Evolutionary conservation across 1,140 invertebrate genomes (phyloP), one percentile per base, ranked within the genome.

Genomic region (Drosophila yakuba): DNA sequence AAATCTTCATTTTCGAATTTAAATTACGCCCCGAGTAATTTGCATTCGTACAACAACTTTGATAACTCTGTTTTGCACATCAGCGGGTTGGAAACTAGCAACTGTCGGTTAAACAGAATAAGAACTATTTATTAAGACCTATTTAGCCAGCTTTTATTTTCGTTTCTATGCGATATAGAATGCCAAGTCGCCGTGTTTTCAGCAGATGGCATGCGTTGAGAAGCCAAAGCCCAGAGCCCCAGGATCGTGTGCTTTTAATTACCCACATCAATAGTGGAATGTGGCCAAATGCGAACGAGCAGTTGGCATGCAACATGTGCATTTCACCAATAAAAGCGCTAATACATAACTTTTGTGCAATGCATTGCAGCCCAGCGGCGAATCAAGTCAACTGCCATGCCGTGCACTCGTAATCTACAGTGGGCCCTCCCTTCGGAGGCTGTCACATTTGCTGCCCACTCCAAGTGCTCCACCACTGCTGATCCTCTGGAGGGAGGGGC

Each of bases 301-400:
- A 55, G 43, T 74, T 81, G 78, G 67, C 83, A 86, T 86, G 83
- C 83, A 67, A 86, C 62, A 73, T 69, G 63, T 58, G 59, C 84
- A 86, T 86, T 86, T 86, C 62, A 64, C 79, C 71, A 88, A 88
- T 88, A 82, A 86, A 79, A 68, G 75, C 82, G 82, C 72, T 86
- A 86, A 86, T 88, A 68, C 80, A 74, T 74, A 74, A 74, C 69
- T 74, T 74, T 74, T 74, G 52, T 54, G 43, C 59, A 74, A 48
- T 25, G 41, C 38, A 39, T 6, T 55, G 48, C 20, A 73, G 73
- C 73, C 72, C 73, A 52, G 54, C 41, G 73, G 61, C 72, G 39
- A 64, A 58, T 54, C 17, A 48, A 51, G 48, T n/a, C 48, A 51
- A 35, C 15, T 15, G 14, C 39, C 44, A 35, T 58, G 17, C 20